Base-by-base conservation (phyloP, 2,797 vertebrate species). In the Acanthis flammea region DNA sequence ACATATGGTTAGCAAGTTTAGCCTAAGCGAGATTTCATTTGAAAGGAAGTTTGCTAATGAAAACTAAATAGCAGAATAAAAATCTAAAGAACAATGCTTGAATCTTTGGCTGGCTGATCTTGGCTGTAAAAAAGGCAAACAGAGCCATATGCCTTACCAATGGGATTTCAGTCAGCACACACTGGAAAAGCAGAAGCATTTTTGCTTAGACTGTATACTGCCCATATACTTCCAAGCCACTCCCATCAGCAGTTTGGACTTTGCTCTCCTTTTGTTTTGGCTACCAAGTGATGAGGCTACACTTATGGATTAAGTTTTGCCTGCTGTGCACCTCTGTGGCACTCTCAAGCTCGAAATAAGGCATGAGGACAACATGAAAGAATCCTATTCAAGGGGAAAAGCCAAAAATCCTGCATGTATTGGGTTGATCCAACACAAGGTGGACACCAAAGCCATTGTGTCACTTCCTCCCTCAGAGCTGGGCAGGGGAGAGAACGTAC, bases 81-180 rank as follows among this genome's bases (percentile, higher is more conserved):
- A 88, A 85, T 42, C 61, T 50, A 60, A 44, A 66, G 60, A 96
- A 90, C 62, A 86, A 62, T 30, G 73, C 53, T 92, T 30, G 7
- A 93, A 88, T 72, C 92, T 84, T 66, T 74, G 92, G 39, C 85
- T 80, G 86, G 78, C n/a, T 95, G 94, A 62, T 94, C 77, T 91
- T 80, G 84, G 90, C 28, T 80, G 62, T 87, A 81, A 86, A 78
- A 70, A 73, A 88, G 41, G 67, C 68, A 92, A 62, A 86, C 42
- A 88, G 5, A 70, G 83, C 25, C 57, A 94, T 41, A 95, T 8
- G 22, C 48, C 61, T 75, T 86, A 75, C 42, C 86, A 50, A 68
- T 39, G 47, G 92, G 61, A 48, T 48, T 93, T 88, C 63, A 77
- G 18, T 55, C 54, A 76, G 76, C 41, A 79, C 37, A 81, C 42